Evolutionary conservation across 2,113 vertebrate genomes (phyloP), one percentile per base, ranked within the genome.

Genomic region (Callaeas wilsoni): DNA sequence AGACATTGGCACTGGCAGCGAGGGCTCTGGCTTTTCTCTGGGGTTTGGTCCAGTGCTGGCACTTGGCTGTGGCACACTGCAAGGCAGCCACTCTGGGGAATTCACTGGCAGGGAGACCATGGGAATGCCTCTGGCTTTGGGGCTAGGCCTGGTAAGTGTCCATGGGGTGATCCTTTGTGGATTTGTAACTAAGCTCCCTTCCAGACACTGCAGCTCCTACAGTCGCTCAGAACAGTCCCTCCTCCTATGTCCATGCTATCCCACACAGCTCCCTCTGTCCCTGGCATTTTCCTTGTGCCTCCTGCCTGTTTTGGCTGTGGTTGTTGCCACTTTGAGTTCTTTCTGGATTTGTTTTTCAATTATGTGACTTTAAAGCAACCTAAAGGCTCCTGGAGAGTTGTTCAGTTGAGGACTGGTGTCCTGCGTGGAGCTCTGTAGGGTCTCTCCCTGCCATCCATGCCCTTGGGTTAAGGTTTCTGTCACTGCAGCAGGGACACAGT

Each of bases 1-100:
- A 13, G 13, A 4, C 9, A 3, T 0, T 14, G 29, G 44, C 60
- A 14, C 33, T 60, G 65, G 32, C 87, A 71, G 13, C 0, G 0
- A 47, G 73, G 46, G 64, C 64, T 75, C 67, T 44, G 47, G 18
- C 35, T 64, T 59, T 67, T 55, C 79, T 62, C 71, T 50, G 33
- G 60, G 41, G 25, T 50, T 81, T 78, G 4, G 0, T 32, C 33
- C n/a, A 4, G 46, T 18, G 71, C 64, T 92, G 85, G 79, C 67
- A 30, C 22, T 50, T 35, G 29, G 14, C 89, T 64, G 62, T 46
- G 63, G 11, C 47, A 27, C 62, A 29, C n/a, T 69, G n/a, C 26
- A 22, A 25, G 59, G n/a, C 76, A 65, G 23, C 53, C n/a, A 7
- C 0, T 0, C 64, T 56, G 42, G 29, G 44, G 37, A 73, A 53